These are phyloP conservation scores for Mizuhopecten yessoensis DNA, from an alignment of 1,140 invertebrate species.

Conservation along the genomic window DNA sequence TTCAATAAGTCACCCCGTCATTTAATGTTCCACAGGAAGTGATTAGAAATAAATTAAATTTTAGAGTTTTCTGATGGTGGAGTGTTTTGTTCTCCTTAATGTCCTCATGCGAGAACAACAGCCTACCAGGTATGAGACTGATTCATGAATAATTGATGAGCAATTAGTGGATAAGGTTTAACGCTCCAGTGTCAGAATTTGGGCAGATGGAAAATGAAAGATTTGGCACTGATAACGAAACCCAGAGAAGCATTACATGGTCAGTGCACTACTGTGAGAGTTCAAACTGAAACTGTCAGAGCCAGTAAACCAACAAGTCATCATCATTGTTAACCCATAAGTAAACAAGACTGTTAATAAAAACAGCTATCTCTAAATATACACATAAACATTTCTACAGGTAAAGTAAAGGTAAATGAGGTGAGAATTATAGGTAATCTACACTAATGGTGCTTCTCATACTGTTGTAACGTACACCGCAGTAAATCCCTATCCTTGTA, in stretches of 20 bases:
- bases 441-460: no score
- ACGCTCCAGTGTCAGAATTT: neutral
- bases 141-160: conserved; percentile 35
- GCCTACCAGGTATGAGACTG: neutral
- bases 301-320: neutral
- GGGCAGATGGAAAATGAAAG: conserved; percentile 37
- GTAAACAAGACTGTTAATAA: neutral
- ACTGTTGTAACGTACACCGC: no score
- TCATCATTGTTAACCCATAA: neutral
- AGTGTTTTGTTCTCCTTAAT: neutral
- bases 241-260: neutral
- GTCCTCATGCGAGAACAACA: neutral
- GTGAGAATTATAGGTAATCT: no score
- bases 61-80: neutral
- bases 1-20: neutral
- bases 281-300: neutral
- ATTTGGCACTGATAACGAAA: conserved; percentile 16
- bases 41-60: conserved; percentile 36
- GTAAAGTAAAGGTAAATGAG: neutral
- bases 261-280: neutral
- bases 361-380: neutral
- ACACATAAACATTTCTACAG: neutral
- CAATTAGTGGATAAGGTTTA: conserved; percentile 32
- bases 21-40: neutral
- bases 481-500: neutral